Base-by-base conservation (phyloP, 2,888 invertebrate genomes). In the Rutpela maculata region DNA sequence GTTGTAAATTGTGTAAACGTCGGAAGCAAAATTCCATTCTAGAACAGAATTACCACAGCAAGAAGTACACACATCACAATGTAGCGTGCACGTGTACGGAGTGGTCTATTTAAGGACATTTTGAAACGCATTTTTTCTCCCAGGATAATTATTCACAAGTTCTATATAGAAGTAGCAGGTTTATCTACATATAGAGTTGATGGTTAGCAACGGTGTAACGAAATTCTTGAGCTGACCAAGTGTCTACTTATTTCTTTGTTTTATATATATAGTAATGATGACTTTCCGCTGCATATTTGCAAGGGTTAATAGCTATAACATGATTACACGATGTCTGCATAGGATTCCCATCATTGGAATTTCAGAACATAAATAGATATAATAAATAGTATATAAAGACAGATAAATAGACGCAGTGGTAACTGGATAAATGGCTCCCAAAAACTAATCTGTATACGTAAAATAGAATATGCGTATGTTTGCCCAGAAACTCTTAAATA, bases 101-200 rank as follows among this genome's bases (percentile, higher is more conserved):
- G 17, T 22, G 56, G 55, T 35, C 57, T 69, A 69, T 69, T 69
- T 69, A 59, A 69, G 69, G 69, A 57, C 38, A 69, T 57, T 59
- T 56, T 15, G 59, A 56, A 56, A 57, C 35, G 7, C 26, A n/a
- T 56, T 69, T 68, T 19, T 35, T 17, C 55, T 35, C 7, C 19
- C 26, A 56, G 56, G 22, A 69, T 57, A 59, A 57, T 69, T 69
- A 69, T 69, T 59, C 69, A 59, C 59, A 35, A 35, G 22, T 57
- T 31, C 35, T 50, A 50, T 11, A 63, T 63, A 31, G 62, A n/a
- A 31, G 10, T 35, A 63, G 31, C 35, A 35, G 22, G 26, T 15
- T 22, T 26, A 22, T 26, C 22, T 26, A 26, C 15, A 63, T 9
- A 63, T 35, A 63, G 35, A 31, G 10, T 9, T 17, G 17, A 63